phyloP scores from a whole-genome alignment of 2,888 invertebrate species.

The Pandemis cinnamomeana region DNA sequence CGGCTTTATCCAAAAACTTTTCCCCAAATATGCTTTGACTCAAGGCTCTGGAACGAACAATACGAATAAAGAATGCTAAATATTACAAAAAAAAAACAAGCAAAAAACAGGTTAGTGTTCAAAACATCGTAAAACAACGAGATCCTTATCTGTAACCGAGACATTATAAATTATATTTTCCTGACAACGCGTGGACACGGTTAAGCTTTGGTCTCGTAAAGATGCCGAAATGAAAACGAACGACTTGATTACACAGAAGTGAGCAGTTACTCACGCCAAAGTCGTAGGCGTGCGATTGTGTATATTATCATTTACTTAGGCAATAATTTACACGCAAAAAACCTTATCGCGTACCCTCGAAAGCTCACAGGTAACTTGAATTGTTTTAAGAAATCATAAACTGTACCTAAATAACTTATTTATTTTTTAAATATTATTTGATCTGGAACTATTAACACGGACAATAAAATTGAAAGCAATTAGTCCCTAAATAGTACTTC shows the following conservation, averaged over 20 bases:
- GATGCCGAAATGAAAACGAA: constrained; percentile 39
- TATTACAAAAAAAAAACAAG: constrained; percentile 21
- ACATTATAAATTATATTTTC: constrained; percentile 46
- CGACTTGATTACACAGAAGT: constrained; percentile 40
- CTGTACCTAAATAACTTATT: not conserved
- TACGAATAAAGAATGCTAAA: constrained; percentile 22
- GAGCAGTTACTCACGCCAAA: constrained; percentile 15
- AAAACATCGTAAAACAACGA: constrained; percentile 47
- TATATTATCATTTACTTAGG: not conserved
- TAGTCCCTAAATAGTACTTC: too few relatives aligned
- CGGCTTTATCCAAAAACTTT: not conserved
- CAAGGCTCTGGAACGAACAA: not conserved
- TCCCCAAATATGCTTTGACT: constrained; percentile 19
- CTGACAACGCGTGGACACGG: constrained; percentile 44
- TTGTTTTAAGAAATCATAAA: not conserved
- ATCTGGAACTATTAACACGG: not conserved
- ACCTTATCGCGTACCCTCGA: not conserved
- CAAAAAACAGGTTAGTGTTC: constrained; percentile 41
- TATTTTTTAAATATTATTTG: too few relatives aligned
- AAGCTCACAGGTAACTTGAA: not conserved
- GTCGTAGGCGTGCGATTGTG: constrained; percentile 26
- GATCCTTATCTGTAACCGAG: constrained; percentile 48
- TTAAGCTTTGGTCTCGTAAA: constrained; percentile 37
- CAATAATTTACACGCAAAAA: not conserved
- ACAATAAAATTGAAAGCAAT: too few relatives aligned